A percentile compares a stretch with the other conserved stretches of the same genome.
These are phyloP conservation scores for Rhea americana DNA, from an alignment of 2,113 vertebrate species.

Conservation along the genomic window DNA sequence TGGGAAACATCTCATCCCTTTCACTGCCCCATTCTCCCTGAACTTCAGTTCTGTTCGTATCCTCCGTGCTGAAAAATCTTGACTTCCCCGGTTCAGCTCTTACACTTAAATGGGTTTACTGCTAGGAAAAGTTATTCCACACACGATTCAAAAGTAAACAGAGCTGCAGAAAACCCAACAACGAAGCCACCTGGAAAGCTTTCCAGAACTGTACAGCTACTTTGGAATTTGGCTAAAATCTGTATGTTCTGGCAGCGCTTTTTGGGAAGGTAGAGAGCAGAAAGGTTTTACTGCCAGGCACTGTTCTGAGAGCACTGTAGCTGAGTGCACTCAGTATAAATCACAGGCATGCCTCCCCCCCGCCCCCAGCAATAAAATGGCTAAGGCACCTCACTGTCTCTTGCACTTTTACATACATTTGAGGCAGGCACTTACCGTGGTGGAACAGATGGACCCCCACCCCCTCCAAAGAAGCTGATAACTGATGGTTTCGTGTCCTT, in stretches of 20 bases:
- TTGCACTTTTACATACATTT: not conserved
- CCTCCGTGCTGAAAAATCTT: not conserved
- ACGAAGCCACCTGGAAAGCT: not conserved
- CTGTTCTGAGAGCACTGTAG: not conserved
- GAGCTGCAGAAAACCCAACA: not conserved
- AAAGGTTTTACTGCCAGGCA: not conserved
- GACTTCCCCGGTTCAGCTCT: not conserved
- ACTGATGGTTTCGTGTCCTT: not conserved
- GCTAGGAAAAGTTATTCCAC: not conserved
- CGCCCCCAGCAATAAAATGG: not conserved
- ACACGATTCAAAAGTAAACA: not conserved
- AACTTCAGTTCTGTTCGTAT: not conserved
- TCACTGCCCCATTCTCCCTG: not conserved
- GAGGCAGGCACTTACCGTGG: conserved; percentile 70
- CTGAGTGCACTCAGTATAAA: not conserved
- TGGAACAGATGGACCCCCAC: not conserved
- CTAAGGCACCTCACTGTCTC: not conserved
- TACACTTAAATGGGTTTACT: not conserved
- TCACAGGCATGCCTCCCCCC: not conserved
- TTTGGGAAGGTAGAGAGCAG: not conserved
- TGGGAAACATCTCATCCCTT: not conserved
- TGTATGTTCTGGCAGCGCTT: not conserved
- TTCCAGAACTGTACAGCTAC: not conserved
- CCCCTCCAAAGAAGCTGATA: not conserved
- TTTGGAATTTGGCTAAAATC: not conserved